Base-by-base conservation (phyloP, 2,888 invertebrate genomes). In the Cerastoderma edule region DNA sequence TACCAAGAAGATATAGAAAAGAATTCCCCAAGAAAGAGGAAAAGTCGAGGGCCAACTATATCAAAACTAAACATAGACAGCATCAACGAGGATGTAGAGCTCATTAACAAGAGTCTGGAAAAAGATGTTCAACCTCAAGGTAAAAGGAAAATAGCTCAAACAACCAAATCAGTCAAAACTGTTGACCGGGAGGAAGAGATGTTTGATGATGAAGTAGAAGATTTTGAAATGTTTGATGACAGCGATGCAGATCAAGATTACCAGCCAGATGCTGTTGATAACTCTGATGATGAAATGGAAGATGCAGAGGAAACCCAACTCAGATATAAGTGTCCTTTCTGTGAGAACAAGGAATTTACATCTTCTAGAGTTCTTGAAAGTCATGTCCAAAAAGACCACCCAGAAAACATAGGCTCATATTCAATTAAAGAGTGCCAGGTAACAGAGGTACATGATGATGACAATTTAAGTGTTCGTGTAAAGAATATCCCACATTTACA, bases 351-450 rank as follows among this genome's bases (percentile, higher is more conserved):
- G 22, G 33, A 65, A 24, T 70, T 67, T 30, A 19, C 53, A 0
- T 60, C 60, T 32, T 33, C 60, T 16, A 60, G 33, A 22, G 16
- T 60, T 22, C 53, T 75, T 13, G 67, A 70, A 53, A 35, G 32
- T n/a, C 75, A 75, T 63, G 60, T 75, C 1, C 10, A 70, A 33
- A 33, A 57, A n/a, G 28, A 33, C 32, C 76, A 72, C 24, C 67
- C 76, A 30, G 64, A 67, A 28, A 32, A 67, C 6, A 22, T 22
- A 1, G 50, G 56, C 13, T 35, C 35, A 22, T 74, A 67, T 60
- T 60, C 60, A 32, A 53, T 73, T 50, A 27, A 50, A 22, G 50
- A 50, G n/a, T 27, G 60, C 24, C 53, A 73, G 24, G 67, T 67
- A 10, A 67, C 60, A 30, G 16, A 24, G 48, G n/a, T 48, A 24